phyloP scores from a whole-genome alignment of 2,113 vertebrate genomes.

The Otis tarda region DNA sequence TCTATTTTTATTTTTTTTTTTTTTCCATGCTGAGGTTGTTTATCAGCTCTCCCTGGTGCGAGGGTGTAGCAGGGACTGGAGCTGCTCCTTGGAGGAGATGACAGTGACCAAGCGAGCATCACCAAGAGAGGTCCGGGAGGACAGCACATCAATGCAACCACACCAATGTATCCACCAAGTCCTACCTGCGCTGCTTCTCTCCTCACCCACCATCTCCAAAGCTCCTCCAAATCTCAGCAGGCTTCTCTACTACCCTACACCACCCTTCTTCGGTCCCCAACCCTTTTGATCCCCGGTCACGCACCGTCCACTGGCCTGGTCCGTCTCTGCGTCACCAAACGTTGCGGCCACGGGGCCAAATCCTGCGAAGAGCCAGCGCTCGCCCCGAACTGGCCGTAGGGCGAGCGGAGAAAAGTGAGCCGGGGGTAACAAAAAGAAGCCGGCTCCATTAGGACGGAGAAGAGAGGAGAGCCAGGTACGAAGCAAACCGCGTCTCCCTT shows the following conservation, averaged over 20 bases:
- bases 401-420: constrained; percentile 54
- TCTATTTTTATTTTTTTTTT: constrained; percentile 16
- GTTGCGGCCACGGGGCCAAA: constrained; percentile 39
- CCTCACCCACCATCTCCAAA: background rate
- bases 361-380: constrained; percentile 29
- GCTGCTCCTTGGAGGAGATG: background rate
- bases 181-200: background rate
- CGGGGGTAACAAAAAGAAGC: constrained; percentile 49
- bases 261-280: background rate
- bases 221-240: background rate
- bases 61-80: background rate
- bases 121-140: background rate
- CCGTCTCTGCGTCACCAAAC: constrained; percentile 45
- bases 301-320: constrained; percentile 23
- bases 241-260: background rate
- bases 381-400: constrained; percentile 44
- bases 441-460: constrained; percentile 50
- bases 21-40: background rate
- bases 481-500: constrained; percentile 56
- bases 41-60: background rate
- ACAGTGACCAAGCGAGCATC: background rate
- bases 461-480: constrained; percentile 54
- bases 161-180: background rate
- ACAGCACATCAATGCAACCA: background rate
- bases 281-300: background rate